Base-by-base conservation (phyloP, 2,888 invertebrate genomes). In the Aquatica leii region DNA sequence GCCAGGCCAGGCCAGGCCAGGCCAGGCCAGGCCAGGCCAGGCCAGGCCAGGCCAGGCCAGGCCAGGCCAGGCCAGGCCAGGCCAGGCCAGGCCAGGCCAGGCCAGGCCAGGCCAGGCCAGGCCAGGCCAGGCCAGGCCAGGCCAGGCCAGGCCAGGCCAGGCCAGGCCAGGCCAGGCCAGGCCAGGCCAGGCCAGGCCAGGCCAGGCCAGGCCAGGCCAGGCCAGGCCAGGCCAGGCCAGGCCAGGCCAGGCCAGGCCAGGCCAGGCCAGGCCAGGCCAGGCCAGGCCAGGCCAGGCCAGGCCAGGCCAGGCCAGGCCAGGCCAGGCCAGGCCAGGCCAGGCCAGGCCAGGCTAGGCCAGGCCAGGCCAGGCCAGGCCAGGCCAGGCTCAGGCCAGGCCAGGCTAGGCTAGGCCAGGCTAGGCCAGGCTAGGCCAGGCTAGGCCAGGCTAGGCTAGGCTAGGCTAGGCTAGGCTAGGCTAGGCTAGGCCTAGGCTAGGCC, bases 1-100 rank as follows among this genome's bases (percentile, higher is more conserved):
- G 51, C 51, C 34, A n/a, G 24, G 14, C 34, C 51, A 11, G 24
- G 51, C 34, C 51, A n/a, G 34, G 31, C 51, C 51, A 12, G n/a
- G 31, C 12, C 51, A 51, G 24, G 34, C 34, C 51, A 14, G 12
- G 35, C 31, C 9, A 9, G 31, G 31, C 31, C 9, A 9, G 31
- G 31, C 31, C 9, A 9, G 31, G 31, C 31, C 31, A 9, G 31
- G 31, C 5, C 5, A 4, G 9, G 31, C 31, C 9, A 9, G 31
- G 31, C 31, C 5, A 9, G 31, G 5, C 9, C 5, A 9, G 31
- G 5, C 9, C 5, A 9, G 31, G 31, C 31, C 31, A 31, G 31
- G 31, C 31, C 31, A 4, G 31, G 31, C 5, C 5, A 9, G 31
- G 5, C 31, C n/a, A n/a, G n/a, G n/a, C n/a, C n/a, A n/a, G n/a